Base-by-base conservation (phyloP, 2,888 invertebrate species). In the Chelonus formosanus region DNA sequence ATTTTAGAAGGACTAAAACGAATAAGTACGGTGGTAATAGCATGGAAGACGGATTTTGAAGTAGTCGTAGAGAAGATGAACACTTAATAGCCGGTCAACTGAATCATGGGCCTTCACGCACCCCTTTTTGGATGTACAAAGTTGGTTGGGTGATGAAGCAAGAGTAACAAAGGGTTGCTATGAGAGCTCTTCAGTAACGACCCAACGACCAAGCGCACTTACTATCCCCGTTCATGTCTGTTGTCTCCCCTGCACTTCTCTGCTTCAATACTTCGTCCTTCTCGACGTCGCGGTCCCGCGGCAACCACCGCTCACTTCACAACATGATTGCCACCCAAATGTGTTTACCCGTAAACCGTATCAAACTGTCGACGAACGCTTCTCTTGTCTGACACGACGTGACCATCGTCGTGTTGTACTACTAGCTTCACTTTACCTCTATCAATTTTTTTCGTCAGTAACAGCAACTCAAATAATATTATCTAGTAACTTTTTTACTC, bases 291-390 rank as follows among this genome's bases (percentile, higher is more conserved):
- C 43, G 34, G 56, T 52, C 20, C 65, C 60, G 63, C 66, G 60
- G 44, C 62, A 55, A 62, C 70, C 72, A 72, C 75, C 75, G 75
- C 78, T 74, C 75, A 73, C 78, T 73, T 74, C 75, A 73, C 80
- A 78, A 80, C 80, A 78, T 80, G 81, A 83, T 83, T 83, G 81
- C 82, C 75, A 79, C 78, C 80, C 78, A 82, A 83, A 83, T 82
- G 82, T 82, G 80, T 82, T 83, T 82, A 82, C 80, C 69, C 80
- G 81, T 81, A 81, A 82, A 82, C 81, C 79, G 80, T 80, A 82
- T 82, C 81, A 81, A 82, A 82, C 81, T 78, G 78, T 80, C 77
- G 80, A 74, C 73, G 71, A 69, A 67, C 69, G 66, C 68, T 63
- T 53, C 62, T 66, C 61, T 55, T 64, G 44, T 35, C 36, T 35